A percentile compares a stretch with the other conserved stretches of the same genome.
Conservation (phyloP, 2,888 invertebrate genomes). For the Congeria kusceri region DNA sequence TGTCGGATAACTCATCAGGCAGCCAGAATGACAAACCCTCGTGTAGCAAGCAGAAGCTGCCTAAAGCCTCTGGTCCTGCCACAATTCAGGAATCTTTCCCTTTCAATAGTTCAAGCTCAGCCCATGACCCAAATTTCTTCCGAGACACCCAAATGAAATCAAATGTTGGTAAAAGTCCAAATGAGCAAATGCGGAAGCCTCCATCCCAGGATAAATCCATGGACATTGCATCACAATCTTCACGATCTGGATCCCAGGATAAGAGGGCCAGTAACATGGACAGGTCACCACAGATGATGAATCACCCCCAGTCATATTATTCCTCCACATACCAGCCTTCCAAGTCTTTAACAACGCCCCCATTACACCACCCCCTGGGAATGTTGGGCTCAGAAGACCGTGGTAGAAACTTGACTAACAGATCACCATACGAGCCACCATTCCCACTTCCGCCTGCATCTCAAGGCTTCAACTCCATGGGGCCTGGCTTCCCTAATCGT, state of each 20-base stretch:
- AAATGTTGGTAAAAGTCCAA: slow-evolving; percentile 60
- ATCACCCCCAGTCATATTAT: slow-evolving; percentile 67
- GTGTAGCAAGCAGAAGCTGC: slow-evolving; percentile 62
- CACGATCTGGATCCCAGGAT: slow-evolving; percentile 45
- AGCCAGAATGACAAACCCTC: slow-evolving; percentile 53
- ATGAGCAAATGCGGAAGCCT: slow-evolving; percentile 60
- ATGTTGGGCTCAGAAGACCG: slow-evolving; percentile 66
- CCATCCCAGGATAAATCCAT: slow-evolving; percentile 49
- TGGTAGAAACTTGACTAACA: slow-evolving; percentile 58
- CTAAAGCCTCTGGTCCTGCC: slow-evolving; percentile 41
- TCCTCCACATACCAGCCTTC: slow-evolving; percentile 68
- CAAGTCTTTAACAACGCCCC: slow-evolving; percentile 74
- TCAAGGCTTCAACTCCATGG: slow-evolving; percentile 65
- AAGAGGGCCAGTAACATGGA: slow-evolving; percentile 54
- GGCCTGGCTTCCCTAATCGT: slow-evolving; percentile 59
- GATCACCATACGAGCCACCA: slow-evolving; percentile 64
- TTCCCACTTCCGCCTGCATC: slow-evolving; percentile 63
- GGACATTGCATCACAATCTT: slow-evolving; percentile 45
- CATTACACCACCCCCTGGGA: slow-evolving; percentile 72
- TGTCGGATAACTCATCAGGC: slow-evolving; percentile 40
- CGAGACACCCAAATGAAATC: slow-evolving; percentile 62
- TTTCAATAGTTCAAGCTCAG: slow-evolving; percentile 43
- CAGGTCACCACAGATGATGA: slow-evolving; percentile 70
- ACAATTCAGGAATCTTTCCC: slow-evolving; percentile 54
- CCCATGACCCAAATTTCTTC: slow-evolving; percentile 52